Conservation (phyloP, 2,113 vertebrate genomes). For the Passer domesticus region DNA sequence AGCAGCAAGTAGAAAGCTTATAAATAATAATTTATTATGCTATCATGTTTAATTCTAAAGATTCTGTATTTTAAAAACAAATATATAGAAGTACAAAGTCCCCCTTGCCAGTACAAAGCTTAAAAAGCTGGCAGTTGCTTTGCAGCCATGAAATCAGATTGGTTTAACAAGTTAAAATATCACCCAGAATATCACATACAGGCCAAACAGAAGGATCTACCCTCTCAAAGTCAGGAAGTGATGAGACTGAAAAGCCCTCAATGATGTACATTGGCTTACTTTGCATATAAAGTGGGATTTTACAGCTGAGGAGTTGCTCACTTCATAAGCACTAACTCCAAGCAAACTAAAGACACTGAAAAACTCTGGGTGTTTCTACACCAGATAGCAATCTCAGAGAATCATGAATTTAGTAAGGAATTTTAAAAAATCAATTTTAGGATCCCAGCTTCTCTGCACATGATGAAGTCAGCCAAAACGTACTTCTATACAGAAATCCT, state of each 20-base stretch:
- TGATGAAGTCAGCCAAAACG: background rate
- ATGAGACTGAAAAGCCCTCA: background rate
- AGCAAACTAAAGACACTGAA: background rate
- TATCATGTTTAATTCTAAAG: background rate
- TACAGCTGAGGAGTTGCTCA: background rate
- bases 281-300: background rate
- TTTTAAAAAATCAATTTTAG: background rate
- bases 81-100: background rate
- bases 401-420: background rate
- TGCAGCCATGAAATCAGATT: background rate
- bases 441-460: background rate
- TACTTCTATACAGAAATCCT: background rate
- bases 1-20: background rate
- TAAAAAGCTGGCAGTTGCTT: background rate
- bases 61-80: background rate
- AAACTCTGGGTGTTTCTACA: background rate
- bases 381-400: background rate
- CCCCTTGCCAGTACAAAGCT: background rate
- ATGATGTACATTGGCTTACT: background rate
- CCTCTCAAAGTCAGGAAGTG: background rate
- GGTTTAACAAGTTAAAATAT: background rate
- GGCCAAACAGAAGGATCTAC: background rate
- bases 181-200: background rate
- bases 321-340: background rate
- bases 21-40: background rate